These are phyloP conservation scores for Oxyteleia sp. DNA, from an alignment of 2,888 invertebrate species.

Conservation along the genomic window DNA sequence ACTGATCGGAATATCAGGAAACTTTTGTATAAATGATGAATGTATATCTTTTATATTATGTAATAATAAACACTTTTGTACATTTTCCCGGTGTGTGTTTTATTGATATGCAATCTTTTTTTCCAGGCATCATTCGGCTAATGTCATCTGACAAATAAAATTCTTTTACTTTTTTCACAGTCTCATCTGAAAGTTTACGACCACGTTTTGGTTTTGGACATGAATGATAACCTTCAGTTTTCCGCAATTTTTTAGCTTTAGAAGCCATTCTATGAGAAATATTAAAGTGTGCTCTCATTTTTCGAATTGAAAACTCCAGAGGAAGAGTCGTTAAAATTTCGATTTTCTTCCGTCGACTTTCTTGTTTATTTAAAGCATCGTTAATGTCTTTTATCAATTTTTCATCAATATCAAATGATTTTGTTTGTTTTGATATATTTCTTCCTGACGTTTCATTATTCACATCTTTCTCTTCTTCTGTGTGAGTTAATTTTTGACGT, in stretches of 20 bases:
- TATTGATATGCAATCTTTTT: conserved; percentile 5
- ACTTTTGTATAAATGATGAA: background rate
- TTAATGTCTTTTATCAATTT: conserved; percentile 7
- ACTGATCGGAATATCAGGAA: background rate
- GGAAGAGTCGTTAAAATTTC: conserved; percentile 22
- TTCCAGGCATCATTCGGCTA: conserved; percentile 10
- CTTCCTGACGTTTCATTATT: too few relatives aligned
- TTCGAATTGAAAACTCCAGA: background rate
- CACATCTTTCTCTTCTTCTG: too few relatives aligned
- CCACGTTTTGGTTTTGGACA: background rate
- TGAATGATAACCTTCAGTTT: background rate
- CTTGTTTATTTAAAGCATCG: conserved; percentile 5
- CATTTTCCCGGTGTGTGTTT: background rate
- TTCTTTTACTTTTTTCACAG: background rate
- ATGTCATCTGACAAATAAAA: conserved; percentile 16
- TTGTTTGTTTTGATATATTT: too few relatives aligned
- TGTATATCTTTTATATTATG: background rate
- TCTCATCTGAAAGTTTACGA: background rate
- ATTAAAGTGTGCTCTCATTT: background rate
- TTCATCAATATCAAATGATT: too few relatives aligned
- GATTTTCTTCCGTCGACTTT: conserved; percentile 12
- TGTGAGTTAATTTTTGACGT: too few relatives aligned
- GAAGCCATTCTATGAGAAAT: conserved; percentile 16
- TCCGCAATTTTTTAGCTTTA: conserved; percentile 11
- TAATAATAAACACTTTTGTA: background rate